phyloP scores from a whole-genome alignment of 2,113 vertebrate species.

The Pluvianellus socialis region DNA sequence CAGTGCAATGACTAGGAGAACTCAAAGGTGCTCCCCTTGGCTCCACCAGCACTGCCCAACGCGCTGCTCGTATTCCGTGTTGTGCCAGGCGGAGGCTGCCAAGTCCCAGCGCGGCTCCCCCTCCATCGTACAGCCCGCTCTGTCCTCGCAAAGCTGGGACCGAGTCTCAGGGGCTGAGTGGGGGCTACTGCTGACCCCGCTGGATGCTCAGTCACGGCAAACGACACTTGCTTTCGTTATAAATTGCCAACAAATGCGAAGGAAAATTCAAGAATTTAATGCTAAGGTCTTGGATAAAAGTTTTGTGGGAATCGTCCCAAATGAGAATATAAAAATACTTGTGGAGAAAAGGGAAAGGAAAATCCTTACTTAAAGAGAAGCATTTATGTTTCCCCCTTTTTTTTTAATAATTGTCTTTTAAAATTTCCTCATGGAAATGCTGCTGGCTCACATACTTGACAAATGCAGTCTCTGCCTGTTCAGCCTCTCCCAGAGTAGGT shows the following conservation, averaged over 20 bases:
- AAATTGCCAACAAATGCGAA: not conserved
- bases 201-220: not conserved
- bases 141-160: not conserved
- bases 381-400: not conserved
- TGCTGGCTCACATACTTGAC: not conserved
- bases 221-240: fast-evolving
- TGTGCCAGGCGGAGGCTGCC: fast-evolving
- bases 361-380: not conserved
- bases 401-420: not conserved
- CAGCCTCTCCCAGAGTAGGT: not conserved
- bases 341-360: not conserved
- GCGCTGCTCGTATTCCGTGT: not conserved
- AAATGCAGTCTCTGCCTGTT: not conserved
- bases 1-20: not conserved
- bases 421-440: not conserved
- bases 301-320: not conserved
- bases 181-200: not conserved
- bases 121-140: fast-evolving
- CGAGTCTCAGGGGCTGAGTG: fast-evolving
- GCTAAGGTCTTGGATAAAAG: not conserved
- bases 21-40: not conserved
- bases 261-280: not conserved
- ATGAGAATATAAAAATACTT: not conserved
- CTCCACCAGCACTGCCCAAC: not conserved
- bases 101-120: fast-evolving